phyloP scores from a whole-genome alignment of 2,888 invertebrate genomes.

The Pegoplata infirma region DNA sequence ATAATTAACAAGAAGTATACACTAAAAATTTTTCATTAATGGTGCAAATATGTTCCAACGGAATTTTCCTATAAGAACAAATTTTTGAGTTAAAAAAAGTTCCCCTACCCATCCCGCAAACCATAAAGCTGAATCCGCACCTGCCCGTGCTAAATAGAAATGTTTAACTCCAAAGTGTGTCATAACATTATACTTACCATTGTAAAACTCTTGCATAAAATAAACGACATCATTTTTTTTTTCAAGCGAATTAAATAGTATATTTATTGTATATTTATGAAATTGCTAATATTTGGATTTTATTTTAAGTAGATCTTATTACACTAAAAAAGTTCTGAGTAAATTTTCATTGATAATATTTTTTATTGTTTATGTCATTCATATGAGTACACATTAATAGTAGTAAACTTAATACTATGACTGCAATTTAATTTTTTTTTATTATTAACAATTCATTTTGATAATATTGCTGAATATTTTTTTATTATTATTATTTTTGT shows the following conservation, averaged over 20 bases:
- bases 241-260: slow-evolving; percentile 2
- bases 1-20: too few relatives aligned
- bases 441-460: slow-evolving; percentile 1
- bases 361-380: slow-evolving; percentile 51
- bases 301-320: slow-evolving; percentile 30
- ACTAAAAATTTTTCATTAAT: too few relatives aligned
- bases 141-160: too few relatives aligned
- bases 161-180: too few relatives aligned
- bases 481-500: too few relatives aligned
- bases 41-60: too few relatives aligned
- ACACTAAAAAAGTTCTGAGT: slow-evolving; percentile 28
- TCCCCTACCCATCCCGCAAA: too few relatives aligned
- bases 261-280: not conserved
- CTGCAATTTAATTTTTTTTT: slow-evolving; percentile 14
- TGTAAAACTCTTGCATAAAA: too few relatives aligned
- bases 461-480: not conserved
- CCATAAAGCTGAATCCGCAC: too few relatives aligned
- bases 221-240: not conserved
- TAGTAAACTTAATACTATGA: slow-evolving; percentile 5
- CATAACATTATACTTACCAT: not conserved
- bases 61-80: too few relatives aligned
- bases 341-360: slow-evolving; percentile 50
- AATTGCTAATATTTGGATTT: slow-evolving; percentile 11
- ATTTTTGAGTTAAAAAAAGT: too few relatives aligned
- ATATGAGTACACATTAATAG: slow-evolving; percentile 9